A percentile compares a stretch with the other conserved stretches of the same genome.
Conservation (phyloP, 2,797 vertebrate genomes). For the Pelodytes ibericus region DNA sequence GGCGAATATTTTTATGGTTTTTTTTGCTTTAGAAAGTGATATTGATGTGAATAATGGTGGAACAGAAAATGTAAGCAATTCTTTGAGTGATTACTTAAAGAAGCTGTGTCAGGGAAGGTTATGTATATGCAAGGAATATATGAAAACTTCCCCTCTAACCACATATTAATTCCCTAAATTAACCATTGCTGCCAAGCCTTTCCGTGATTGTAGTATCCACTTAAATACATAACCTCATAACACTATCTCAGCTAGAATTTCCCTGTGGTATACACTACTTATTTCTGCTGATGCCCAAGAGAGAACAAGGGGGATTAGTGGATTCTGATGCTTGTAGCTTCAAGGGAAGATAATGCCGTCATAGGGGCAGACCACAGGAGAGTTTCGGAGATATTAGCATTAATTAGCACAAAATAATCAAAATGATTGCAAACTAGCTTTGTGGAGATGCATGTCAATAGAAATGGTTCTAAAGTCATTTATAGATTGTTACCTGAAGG, state of each 20-base stretch:
- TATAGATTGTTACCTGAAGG: constrained; percentile 17
- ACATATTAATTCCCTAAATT: constrained; percentile 35
- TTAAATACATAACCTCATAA: constrained; percentile 36
- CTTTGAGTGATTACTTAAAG: not conserved
- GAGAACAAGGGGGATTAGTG: not conserved
- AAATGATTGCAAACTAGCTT: constrained; percentile 26
- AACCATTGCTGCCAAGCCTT: not conserved
- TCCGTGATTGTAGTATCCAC: constrained; percentile 9
- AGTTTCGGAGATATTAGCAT: constrained; percentile 19
- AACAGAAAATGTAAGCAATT: too few species aligned
- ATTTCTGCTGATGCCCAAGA: constrained; percentile 4
- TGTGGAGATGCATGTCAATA: constrained; percentile 6
- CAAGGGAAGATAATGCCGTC: not conserved
- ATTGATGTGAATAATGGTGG: too few species aligned
- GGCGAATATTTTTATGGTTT: too few species aligned
- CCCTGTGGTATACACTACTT: constrained; percentile 12
- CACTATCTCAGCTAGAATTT: constrained; percentile 15
- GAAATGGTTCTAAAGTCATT: not conserved
- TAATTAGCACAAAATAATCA: constrained; percentile 50
- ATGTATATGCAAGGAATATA: not conserved
- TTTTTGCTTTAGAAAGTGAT: too few species aligned
- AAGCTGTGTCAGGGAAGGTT: not conserved
- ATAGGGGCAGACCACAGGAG: not conserved
- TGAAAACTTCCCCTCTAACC: not conserved
- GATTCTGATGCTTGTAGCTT: constrained; percentile 35